Evolutionary conservation across 2,113 vertebrate species (phyloP), one percentile per base, ranked within the genome.

Genomic region (Pao palembangensis): DNA sequence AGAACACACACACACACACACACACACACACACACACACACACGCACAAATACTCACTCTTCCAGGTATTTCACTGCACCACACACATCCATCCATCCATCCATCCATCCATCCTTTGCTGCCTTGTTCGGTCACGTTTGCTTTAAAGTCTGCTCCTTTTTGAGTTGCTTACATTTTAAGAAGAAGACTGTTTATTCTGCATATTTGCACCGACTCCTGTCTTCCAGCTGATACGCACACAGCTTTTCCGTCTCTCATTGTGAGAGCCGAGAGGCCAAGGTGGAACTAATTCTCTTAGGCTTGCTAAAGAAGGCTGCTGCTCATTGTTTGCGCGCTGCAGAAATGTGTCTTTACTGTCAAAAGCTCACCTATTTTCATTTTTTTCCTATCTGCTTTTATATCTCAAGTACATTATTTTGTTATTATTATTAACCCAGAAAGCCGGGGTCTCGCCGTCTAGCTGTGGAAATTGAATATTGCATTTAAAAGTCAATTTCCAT

Each of bases 401-500:
- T 88, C 79, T 88, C 78, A 81, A 87, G 81, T 85, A 87, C 86
- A 89, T 91, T 89, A 90, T 90, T 90, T 89, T 91, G 88, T 91
- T 90, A 88, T 91, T 90, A 87, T 88, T 84, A 88, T 89, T 86
- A 88, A 83, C 77, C 70, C 70, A 85, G 85, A 85, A 85, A 83
- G 73, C 69, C 51, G 31, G 51, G 44, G 52, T 47, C 61, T 66
- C 64, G 53, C 56, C 54, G 66, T 50, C 80, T 67, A 61, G 61
- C 82, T 82, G 76, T 46, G 23, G 61, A 91, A 90, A 91, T 91
- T 89, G 87, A 91, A 92, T 91, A 87, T 90, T 89, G 83, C 85
- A 85, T 90, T 91, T 91, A 90, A 91, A 91, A 91, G 87, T 88
- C 84, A 87, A 89, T 91, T 91, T 91, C 81, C 77, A 79, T 79